Evolutionary conservation across 2,113 vertebrate genomes (phyloP).

Genomic region (Myiagra hebetior): DNA sequence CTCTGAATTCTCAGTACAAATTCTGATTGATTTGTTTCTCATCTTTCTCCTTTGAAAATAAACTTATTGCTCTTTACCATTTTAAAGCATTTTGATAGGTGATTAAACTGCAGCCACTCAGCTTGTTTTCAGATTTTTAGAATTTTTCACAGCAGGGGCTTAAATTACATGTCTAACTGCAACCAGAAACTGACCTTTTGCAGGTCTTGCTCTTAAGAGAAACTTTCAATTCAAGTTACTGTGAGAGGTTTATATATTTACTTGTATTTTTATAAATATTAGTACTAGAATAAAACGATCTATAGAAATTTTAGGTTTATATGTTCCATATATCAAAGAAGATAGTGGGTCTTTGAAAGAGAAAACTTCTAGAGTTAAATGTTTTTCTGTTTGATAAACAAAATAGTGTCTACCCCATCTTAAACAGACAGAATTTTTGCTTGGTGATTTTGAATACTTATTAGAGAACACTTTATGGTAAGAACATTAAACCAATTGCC

Average conservation of each 20-base stretch:
- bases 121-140: background rate
- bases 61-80: background rate
- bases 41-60: background rate
- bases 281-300: background rate
- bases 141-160: background rate
- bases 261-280: background rate
- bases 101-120: background rate
- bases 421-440: background rate
- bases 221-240: background rate
- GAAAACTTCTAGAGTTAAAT: background rate
- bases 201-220: background rate
- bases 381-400: background rate
- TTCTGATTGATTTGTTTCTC: background rate
- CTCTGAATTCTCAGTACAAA: background rate
- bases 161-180: background rate
- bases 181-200: background rate
- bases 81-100: background rate
- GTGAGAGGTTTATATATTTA: background rate
- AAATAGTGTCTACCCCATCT: background rate
- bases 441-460: background rate
- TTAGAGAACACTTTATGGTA: background rate
- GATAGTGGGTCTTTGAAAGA: background rate
- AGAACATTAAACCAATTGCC: background rate
- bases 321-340: background rate
- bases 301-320: background rate